Percentiles rank a stretch among this genome's conserved stretches.
These are phyloP conservation scores for Acleris holmiana DNA, from an alignment of 2,888 invertebrate species.

Conservation along the genomic window DNA sequence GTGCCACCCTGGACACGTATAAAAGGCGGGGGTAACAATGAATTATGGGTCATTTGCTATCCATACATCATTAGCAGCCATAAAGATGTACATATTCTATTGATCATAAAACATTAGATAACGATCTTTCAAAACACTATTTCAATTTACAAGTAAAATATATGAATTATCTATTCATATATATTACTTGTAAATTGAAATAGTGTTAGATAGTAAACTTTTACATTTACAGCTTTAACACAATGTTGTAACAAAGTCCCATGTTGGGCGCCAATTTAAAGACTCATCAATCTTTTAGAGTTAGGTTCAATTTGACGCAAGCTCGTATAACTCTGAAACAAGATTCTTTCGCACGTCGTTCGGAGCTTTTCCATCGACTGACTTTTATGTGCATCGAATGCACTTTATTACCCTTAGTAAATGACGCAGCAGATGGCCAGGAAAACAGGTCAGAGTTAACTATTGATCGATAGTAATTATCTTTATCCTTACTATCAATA, in stretches of 20 bases:
- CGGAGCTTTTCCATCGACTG: constrained; percentile 9
- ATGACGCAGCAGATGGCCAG: neutral
- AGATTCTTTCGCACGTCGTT: constrained; percentile 29
- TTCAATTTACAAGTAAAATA: no score
- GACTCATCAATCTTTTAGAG: constrained; percentile 33
- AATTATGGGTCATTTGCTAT: no score
- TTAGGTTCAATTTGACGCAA: constrained; percentile 25
- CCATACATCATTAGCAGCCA: no score
- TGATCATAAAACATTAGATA: no score
- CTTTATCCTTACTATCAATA: no score
- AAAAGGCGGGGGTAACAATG: no score
- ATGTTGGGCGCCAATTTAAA: constrained; percentile 11
- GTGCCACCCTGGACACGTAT: no score
- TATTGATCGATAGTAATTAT: neutral
- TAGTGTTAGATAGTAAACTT: no score
- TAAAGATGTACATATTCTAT: no score
- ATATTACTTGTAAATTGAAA: no score
- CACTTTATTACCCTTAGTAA: constrained; percentile 19
- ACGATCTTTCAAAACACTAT: no score
- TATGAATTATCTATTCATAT: no score
- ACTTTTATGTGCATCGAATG: constrained; percentile 22
- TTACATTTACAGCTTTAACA: neutral
- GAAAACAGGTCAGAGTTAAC: neutral
- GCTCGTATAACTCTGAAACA: constrained; percentile 26
- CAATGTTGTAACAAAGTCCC: neutral